Conservation (phyloP, 2,797 vertebrate species). For the Apogon talboti region DNA sequence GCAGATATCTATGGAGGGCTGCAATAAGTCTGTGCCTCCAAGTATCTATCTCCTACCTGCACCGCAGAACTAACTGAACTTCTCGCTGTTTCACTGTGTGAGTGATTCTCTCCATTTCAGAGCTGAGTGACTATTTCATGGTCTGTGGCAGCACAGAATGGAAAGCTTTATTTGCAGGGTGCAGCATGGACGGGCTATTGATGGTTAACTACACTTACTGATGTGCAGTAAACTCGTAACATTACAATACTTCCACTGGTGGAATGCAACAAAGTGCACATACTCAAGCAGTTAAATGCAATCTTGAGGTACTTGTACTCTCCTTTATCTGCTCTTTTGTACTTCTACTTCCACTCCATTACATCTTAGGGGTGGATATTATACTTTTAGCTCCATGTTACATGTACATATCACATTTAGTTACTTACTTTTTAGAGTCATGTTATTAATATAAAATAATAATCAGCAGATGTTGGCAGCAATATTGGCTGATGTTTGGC, state of each 20-base stretch:
- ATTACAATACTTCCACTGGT: not conserved
- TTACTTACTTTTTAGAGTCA: too few relatives aligned
- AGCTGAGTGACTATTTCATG: slow-evolving; percentile 81
- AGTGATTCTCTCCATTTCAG: slow-evolving; percentile 80
- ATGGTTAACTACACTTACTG: slow-evolving; percentile 63
- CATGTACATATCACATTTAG: too few relatives aligned
- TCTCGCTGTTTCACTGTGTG: slow-evolving; percentile 69
- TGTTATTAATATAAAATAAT: too few relatives aligned
- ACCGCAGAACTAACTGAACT: slow-evolving; percentile 78
- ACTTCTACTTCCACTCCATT: too few relatives aligned
- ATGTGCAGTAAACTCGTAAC: slow-evolving; percentile 1
- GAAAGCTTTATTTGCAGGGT: slow-evolving; percentile 75
- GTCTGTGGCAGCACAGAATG: slow-evolving; percentile 78
- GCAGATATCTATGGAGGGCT: slow-evolving; percentile 81
- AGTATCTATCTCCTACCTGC: slow-evolving; percentile 80
- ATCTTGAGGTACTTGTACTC: not conserved
- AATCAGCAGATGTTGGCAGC: too few relatives aligned
- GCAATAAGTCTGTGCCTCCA: slow-evolving; percentile 82
- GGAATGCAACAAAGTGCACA: not conserved
- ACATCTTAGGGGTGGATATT: too few relatives aligned
- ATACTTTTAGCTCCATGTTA: too few relatives aligned
- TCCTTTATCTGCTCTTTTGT: not conserved
- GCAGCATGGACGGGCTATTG: slow-evolving; percentile 56
- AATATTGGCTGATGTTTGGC: too few relatives aligned
- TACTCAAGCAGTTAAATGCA: not conserved